These are phyloP conservation scores for Diplolepis rosae DNA, from an alignment of 2,888 invertebrate species.

Conservation along the genomic window DNA sequence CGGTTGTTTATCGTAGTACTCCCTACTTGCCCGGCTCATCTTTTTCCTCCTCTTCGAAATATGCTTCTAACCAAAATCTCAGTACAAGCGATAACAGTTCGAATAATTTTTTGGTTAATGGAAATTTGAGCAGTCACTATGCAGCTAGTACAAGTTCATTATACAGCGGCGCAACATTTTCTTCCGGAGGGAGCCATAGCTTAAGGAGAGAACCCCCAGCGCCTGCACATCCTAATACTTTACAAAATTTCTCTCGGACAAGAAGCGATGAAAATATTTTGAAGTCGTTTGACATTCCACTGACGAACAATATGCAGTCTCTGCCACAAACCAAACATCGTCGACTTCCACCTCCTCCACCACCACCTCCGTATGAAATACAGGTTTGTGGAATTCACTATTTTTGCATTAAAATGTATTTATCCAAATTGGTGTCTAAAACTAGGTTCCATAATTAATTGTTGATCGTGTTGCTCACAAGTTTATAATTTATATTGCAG, in stretches of 20 bases:
- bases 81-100: constrained; percentile 60
- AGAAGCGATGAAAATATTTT: constrained; percentile 89
- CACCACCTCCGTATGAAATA: constrained; percentile 76
- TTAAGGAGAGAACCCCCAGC: constrained; percentile 69
- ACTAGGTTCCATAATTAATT: no score
- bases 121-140: constrained; percentile 69
- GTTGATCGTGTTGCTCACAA: no score
- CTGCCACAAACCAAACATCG: constrained; percentile 74
- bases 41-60: constrained; percentile 80
- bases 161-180: constrained; percentile 73
- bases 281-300: constrained; percentile 77
- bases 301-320: constrained; percentile 59
- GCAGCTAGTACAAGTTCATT: constrained; percentile 73
- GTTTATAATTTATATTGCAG: constrained; percentile 52
- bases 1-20: constrained; percentile 87
- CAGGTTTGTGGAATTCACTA: constrained; percentile 61
- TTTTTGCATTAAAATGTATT: not conserved
- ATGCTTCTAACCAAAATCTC: constrained; percentile 87
- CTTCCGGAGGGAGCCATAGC: constrained; percentile 72
- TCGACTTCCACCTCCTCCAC: constrained; percentile 77
- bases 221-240: constrained; percentile 57
- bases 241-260: constrained; percentile 75
- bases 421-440: no score
- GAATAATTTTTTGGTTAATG: constrained; percentile 59
- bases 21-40: constrained; percentile 83